These are phyloP conservation scores for Passer domesticus DNA, from an alignment of 2,113 vertebrate genomes.

Conservation along the genomic window DNA sequence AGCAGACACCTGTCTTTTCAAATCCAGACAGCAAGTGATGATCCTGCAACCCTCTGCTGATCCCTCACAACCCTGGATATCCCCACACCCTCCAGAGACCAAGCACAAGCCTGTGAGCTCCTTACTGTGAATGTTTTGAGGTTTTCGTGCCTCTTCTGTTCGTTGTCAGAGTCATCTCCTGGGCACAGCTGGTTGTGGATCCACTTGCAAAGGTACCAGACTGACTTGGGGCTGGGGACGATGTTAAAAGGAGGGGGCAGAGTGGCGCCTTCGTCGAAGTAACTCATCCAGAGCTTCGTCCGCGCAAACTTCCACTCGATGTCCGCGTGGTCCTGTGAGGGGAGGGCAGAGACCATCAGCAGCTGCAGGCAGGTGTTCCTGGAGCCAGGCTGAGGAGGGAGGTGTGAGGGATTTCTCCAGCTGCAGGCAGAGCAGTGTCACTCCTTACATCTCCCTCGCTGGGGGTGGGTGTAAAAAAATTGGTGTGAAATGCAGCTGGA, in stretches of 20 bases:
- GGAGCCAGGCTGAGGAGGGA: neutral
- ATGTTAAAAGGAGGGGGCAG: slow-evolving; percentile 96
- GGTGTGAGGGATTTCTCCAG: neutral
- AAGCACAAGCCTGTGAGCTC: neutral
- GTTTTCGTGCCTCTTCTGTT: slow-evolving; percentile 87
- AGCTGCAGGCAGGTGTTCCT: neutral
- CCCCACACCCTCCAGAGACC: neutral
- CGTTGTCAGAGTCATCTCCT: slow-evolving; percentile 74
- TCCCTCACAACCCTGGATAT: accelerated
- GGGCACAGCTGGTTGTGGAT: slow-evolving; percentile 86
- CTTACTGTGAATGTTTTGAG: slow-evolving; percentile 91
- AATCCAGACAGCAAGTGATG: neutral
- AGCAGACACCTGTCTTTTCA: neutral
- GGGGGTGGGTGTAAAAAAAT: neutral
- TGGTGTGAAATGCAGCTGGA: neutral
- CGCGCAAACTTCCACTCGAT: slow-evolving; percentile 98
- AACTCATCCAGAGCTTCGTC: slow-evolving; percentile 98
- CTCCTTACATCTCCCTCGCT: neutral
- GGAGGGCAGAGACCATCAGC: neutral
- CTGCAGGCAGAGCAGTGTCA: neutral
- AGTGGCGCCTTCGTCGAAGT: slow-evolving; percentile 96
- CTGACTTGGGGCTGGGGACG: slow-evolving; percentile 92
- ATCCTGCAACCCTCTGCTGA: neutral
- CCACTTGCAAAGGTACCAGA: slow-evolving; percentile 92
- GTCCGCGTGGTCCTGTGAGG: slow-evolving; percentile 89